phyloP scores from a whole-genome alignment of 37 sponge, comb jelly and placozoan species.

The Mnemiopsis leidyi region DNA sequence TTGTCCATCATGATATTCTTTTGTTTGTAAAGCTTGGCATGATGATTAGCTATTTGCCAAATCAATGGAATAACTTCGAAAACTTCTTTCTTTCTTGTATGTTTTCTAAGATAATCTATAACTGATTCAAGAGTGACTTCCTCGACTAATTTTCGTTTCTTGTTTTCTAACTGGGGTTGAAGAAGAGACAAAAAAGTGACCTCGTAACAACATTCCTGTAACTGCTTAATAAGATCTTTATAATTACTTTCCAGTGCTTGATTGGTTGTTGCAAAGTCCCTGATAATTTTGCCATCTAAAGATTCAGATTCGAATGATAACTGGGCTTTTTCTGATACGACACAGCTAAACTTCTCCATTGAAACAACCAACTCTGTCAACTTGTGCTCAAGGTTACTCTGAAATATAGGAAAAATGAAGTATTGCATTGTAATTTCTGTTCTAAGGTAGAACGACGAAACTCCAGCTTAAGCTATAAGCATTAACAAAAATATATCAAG shows the following conservation, averaged over 20 bases:
- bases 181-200: conserved; percentile 13
- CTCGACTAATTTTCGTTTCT: neutral
- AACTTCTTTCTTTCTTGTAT: conserved; percentile 51
- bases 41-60: conserved; percentile 38
- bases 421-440: too few relatives aligned
- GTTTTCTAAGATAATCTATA: neutral
- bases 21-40: neutral
- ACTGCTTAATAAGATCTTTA: neutral
- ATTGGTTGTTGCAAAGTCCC: neutral
- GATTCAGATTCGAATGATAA: neutral
- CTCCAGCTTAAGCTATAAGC: too few relatives aligned
- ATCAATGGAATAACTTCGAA: conserved; percentile 38
- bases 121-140: conserved; percentile 12
- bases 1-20: neutral
- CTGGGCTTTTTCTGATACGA: neutral
- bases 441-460: too few relatives aligned
- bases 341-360: neutral
- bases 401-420: neutral
- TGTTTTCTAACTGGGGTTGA: neutral
- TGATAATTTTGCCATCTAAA: neutral
- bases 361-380: neutral
- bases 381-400: conserved; percentile 50
- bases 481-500: too few relatives aligned
- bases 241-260: neutral
- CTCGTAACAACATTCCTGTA: neutral